Conservation (phyloP, 2,113 vertebrate genomes). For the Baryphthengus martii region DNA sequence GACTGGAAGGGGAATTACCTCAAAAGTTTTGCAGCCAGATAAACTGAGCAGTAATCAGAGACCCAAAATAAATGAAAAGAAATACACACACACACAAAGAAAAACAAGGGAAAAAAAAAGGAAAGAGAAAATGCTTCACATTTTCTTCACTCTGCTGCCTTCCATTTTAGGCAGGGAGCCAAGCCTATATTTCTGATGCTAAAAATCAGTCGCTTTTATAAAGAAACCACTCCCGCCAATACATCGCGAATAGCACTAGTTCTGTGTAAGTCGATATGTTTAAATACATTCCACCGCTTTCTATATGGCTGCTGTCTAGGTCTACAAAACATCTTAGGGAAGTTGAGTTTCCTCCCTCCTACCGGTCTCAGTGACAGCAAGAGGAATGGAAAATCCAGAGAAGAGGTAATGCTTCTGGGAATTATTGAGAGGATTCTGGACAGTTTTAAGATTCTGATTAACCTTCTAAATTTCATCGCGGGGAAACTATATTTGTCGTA, state of each 20-base stretch:
- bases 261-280: neutral
- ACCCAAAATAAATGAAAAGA: neutral
- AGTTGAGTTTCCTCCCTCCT: neutral
- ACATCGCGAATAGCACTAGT: neutral
- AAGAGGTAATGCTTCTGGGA: neutral
- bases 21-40: neutral
- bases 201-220: neutral
- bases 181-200: neutral
- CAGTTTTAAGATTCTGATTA: neutral
- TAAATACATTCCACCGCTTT: neutral
- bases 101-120: neutral
- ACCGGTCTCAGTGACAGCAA: rapidly evolving
- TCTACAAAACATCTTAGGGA: neutral
- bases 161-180: neutral
- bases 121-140: neutral
- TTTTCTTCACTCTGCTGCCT: neutral
- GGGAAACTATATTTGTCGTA: rapidly evolving
- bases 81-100: too few species aligned
- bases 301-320: neutral
- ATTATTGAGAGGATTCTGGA: neutral
- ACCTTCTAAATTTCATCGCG: neutral
- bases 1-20: neutral
- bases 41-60: neutral
- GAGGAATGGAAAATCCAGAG: neutral
- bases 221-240: neutral